Base-by-base conservation (phyloP, 2,888 invertebrate genomes). In the Xestobium rufovillosum region DNA sequence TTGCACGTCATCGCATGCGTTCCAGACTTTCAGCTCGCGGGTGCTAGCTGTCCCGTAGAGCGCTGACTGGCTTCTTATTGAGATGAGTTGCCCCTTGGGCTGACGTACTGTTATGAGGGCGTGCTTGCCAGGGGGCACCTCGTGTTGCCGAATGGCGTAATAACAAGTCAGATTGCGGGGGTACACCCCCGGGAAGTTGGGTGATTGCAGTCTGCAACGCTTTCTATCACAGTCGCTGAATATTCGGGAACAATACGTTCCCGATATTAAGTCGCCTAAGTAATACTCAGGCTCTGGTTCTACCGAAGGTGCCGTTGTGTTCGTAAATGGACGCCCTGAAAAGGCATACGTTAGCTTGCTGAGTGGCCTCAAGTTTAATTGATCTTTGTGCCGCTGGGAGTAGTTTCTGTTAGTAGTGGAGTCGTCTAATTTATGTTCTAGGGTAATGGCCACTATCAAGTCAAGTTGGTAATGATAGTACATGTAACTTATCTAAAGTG, bases 81-180 rank as follows among this genome's bases (percentile, higher is more conserved):
- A 84, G 47, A 88, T 76, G 55, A 91, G 72, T 65, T 88, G 87
- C 29, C 88, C 88, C 59, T 86, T 84, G 26, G 82, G 80, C 63
- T 89, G 89, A 53, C 79, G 77, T 31, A 91, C 86, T 43, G 83
- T 80, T 59, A 91, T 88, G 55, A 90, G 71, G 14, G 90, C 89
- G 63, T 88, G 87, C 67, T 88, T 88, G 53, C 89, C 89, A 56
- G 78, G 75, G 42, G 89, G 87, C 53, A 86, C 81, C 62, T 84
- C 83, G 65, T 88, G 84, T 68, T 78, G 83, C 47, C 86, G 70
- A 39, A 91, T 86, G 28, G 91, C 88, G 64, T 88, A 95, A 69
- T 91, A 90, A 64, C 95, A 95, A 43, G 92, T 90, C 56, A 94
- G 77, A 67, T 92, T 92, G 50, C 92, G 76, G 3, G 92, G 92